Conservation (phyloP, 2,888 invertebrate species). For the Luperina testacea region DNA sequence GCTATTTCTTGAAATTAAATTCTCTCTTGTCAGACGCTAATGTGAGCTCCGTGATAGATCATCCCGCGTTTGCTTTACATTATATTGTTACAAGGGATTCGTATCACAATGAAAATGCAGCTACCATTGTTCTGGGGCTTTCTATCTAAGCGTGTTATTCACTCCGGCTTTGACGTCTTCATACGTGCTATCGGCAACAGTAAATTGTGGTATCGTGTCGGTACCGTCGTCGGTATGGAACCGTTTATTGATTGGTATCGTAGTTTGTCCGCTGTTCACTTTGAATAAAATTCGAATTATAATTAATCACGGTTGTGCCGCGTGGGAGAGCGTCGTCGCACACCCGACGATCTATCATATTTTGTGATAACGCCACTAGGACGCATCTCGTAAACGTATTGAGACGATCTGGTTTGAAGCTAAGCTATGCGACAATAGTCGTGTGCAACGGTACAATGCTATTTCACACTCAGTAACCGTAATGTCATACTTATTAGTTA, state of each 20-base stretch:
- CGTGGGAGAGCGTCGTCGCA: constrained; percentile 89
- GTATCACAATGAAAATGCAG: constrained; percentile 82
- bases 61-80: constrained; percentile 70
- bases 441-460: constrained; percentile 76
- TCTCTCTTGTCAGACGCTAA: constrained; percentile 45
- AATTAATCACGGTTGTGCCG: constrained; percentile 88
- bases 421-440: constrained; percentile 81
- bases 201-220: constrained; percentile 89
- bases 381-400: constrained; percentile 87
- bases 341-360: constrained; percentile 89
- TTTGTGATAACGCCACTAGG: constrained; percentile 89
- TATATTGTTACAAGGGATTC: constrained; percentile 73
- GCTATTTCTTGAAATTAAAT: constrained; percentile 27
- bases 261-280: constrained; percentile 90
- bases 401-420: constrained; percentile 82
- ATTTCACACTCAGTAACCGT: constrained; percentile 71
- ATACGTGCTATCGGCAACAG: constrained; percentile 86
- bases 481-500: constrained; percentile 44
- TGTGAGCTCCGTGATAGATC: constrained; percentile 68
- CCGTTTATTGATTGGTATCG: constrained; percentile 90
- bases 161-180: constrained; percentile 87
- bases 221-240: constrained; percentile 89
- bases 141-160: constrained; percentile 83
- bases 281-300: constrained; percentile 91
- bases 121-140: constrained; percentile 84